Percentiles rank a stretch among this genome's conserved stretches.
Evolutionary conservation across 2,797 vertebrate genomes (phyloP).

Genomic region (Leptatherina wallacei): DNA sequence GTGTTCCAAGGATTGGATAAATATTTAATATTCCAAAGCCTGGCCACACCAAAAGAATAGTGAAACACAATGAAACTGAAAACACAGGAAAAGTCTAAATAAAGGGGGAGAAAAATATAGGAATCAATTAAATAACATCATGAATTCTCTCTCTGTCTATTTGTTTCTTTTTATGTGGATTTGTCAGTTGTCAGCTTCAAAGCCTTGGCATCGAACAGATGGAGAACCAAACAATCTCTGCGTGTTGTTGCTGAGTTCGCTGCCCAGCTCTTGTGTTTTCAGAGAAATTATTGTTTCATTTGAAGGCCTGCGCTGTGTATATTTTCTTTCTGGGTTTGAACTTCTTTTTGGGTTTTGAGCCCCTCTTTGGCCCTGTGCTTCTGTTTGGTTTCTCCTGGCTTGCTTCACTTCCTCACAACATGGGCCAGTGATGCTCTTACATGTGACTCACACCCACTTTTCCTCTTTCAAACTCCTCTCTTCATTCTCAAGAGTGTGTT

Average conservation of each 20-base stretch:
- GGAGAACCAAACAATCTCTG: constrained; percentile 61
- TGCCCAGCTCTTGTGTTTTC: constrained; percentile 57
- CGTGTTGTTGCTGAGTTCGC: constrained; percentile 54
- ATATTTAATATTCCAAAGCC: constrained; percentile 76
- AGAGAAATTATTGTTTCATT: constrained; percentile 51
- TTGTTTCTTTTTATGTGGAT: constrained; percentile 57
- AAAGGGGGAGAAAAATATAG: constrained; percentile 42
- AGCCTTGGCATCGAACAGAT: constrained; percentile 54
- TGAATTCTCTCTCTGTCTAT: constrained; percentile 19
- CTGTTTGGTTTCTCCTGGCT: constrained; percentile 62
- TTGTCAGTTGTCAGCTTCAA: constrained; percentile 66
- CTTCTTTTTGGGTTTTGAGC: constrained; percentile 36
- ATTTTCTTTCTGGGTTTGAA: constrained; percentile 47
- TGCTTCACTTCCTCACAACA: constrained; percentile 43
- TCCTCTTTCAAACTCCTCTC: constrained; percentile 16
- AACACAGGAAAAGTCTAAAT: constrained; percentile 60
- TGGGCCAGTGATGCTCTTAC: constrained; percentile 31
- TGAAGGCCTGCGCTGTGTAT: constrained; percentile 31
- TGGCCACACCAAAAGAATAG: constrained; percentile 67
- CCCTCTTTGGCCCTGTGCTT: constrained; percentile 36
- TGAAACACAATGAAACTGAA: constrained; percentile 53
- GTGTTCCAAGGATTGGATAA: constrained; percentile 69
- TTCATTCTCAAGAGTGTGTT: constrained; percentile 45
- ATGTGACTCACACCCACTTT: constrained; percentile 22
- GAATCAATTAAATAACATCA: constrained; percentile 52